Evolutionary conservation across 1,140 invertebrate species (phyloP).

Genomic region (Vollenhovia emeryi): DNA sequence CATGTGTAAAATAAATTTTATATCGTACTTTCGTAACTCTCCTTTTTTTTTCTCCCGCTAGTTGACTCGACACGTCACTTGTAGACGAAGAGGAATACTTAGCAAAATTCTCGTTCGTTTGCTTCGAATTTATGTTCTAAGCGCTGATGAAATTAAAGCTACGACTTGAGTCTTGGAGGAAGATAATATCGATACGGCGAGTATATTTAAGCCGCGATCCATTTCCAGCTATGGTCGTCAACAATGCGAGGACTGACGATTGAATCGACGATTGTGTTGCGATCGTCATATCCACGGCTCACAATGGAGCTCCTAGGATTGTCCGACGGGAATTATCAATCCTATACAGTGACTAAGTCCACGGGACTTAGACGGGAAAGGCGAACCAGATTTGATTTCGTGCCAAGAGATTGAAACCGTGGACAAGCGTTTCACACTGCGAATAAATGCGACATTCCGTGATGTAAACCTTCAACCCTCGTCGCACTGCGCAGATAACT

Average conservation of each 20-base stretch:
- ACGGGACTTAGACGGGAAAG: neutral
- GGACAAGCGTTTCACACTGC: neutral
- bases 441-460: conserved; percentile 1
- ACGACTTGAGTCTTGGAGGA: neutral
- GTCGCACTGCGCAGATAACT: neutral
- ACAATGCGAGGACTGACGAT: conserved; percentile 15
- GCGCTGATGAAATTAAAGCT: neutral
- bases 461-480: neutral
- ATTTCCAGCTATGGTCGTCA: neutral
- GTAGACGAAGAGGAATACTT: neutral
- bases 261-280: conserved; percentile 17
- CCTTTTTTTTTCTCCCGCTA: neutral
- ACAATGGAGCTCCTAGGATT: conserved; percentile 34
- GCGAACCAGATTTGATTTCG: conserved; percentile 23
- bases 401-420: conserved; percentile 11
- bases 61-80: neutral
- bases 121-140: neutral
- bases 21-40: neutral
- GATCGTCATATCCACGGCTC: neutral
- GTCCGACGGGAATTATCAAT: conserved; percentile 25
- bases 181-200: conserved; percentile 1
- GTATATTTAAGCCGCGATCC: neutral
- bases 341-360: neutral
- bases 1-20: too few relatives aligned
- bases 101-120: neutral